Evolutionary conservation across 2,113 vertebrate genomes (phyloP).

Genomic region (Chaenogobius annularis): DNA sequence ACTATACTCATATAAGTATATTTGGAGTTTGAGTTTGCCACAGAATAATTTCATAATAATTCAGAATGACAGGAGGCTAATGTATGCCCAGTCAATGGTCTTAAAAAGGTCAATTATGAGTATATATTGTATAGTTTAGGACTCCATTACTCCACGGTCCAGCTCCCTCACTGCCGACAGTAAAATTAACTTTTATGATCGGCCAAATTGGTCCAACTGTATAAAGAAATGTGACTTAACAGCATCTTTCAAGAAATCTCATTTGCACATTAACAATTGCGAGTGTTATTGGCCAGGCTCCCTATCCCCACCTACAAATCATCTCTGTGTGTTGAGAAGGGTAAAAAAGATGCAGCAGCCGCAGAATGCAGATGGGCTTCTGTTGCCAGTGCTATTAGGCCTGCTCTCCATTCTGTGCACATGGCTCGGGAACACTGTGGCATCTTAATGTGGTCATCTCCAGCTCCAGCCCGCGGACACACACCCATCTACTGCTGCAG

Average conservation of each 20-base stretch:
- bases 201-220: constrained; percentile 10
- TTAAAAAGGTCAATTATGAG: constrained; percentile 20
- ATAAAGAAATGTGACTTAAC: constrained; percentile 26
- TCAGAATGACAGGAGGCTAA: constrained; percentile 14
- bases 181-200: constrained; percentile 7
- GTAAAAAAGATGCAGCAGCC: constrained; percentile 42
- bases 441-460: constrained; percentile 67
- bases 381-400: constrained; percentile 54
- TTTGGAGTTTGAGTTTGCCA: constrained; percentile 1
- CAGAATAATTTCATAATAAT: constrained; percentile 19
- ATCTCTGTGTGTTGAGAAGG: constrained; percentile 31
- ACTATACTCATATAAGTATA: neutral
- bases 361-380: constrained; percentile 65
- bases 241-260: constrained; percentile 27
- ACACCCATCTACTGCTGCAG: constrained; percentile 51
- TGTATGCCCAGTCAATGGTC: constrained; percentile 14
- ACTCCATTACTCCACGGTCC: constrained; percentile 2
- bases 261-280: constrained; percentile 57
- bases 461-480: constrained; percentile 46
- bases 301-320: constrained; percentile 47
- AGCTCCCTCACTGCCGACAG: constrained; percentile 5
- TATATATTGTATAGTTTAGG: constrained; percentile 9
- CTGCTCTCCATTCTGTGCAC: constrained; percentile 65
- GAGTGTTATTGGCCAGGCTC: constrained; percentile 48
- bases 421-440: constrained; percentile 48